Evolutionary conservation across 2,797 vertebrate genomes (phyloP), one percentile per base, ranked within the genome.

Genomic region (Aphelocoma californica): DNA sequence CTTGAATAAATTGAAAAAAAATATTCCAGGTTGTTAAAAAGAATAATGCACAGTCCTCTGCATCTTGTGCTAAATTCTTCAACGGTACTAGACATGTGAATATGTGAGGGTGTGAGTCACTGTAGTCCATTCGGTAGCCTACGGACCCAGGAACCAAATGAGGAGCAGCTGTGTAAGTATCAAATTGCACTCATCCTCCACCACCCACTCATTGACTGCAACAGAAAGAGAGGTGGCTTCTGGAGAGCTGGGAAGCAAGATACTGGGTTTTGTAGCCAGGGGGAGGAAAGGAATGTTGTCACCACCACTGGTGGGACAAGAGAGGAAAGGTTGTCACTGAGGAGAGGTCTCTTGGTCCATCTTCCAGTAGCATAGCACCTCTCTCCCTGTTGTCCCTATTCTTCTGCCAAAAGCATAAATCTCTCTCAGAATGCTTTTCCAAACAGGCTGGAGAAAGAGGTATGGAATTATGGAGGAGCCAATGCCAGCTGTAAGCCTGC

Each of bases 1-100:
- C 60, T 79, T 93, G 75, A 86, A 92, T 91, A 96, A 97, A 96
- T 71, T 67, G 91, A 95, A 92, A 93, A 93, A 92, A 94, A 86
- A 50, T 44, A 57, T 94, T 88, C 66, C 45, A 40, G 12, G 66
- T 77, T 92, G 18, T 83, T 95, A 90, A 79, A 94, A 92, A 28
- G 18, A 90, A 60, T 74, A 74, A 62, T 79, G 10, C 20, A 53
- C 1, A 0, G 32, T 38, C 20, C 60, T 87, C 45, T 82, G 60
- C 23, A 81, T 38, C 20, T 64, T 47, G 12, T 61, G 28, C 23
- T 77, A 71, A 79, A 79, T 81, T 62, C 34, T 71, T 81, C 61
- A 65, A 5, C 28, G 12, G 32, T 80, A 20, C 17, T 71, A 48
- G 74, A 64, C 14, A 2, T 21, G 19, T 69, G 28, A 79, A 50